A percentile compares a stretch with the other conserved stretches of the same genome.
Evolutionary conservation across 2,797 vertebrate species (phyloP).

Genomic region (Phyllotis vaccarum): DNA sequence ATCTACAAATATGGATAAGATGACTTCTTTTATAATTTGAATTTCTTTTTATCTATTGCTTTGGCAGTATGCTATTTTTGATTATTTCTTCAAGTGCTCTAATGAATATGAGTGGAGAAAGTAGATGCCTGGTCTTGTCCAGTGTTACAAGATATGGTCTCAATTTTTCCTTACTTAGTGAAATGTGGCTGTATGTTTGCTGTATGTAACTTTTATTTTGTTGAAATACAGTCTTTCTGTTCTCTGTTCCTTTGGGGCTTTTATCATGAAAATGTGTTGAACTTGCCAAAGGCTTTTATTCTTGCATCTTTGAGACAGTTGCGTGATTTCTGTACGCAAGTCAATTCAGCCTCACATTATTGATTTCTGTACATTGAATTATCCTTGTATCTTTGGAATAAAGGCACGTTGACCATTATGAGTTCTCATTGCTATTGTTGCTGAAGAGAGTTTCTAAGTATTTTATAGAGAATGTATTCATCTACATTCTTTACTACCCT

Average conservation of each 20-base stretch:
- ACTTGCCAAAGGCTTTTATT: not conserved
- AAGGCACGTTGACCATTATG: not conserved
- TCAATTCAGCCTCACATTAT: not conserved
- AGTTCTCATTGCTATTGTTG: not conserved
- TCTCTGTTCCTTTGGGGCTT: not conserved
- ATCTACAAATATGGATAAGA: not conserved
- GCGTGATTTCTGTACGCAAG: not conserved
- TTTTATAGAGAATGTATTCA: not conserved
- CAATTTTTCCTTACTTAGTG: not conserved
- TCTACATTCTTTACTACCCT: not conserved
- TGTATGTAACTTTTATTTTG: not conserved
- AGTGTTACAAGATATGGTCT: not conserved
- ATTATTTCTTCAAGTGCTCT: not conserved
- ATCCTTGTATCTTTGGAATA: not conserved
- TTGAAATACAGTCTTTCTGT: not conserved
- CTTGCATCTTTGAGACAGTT: not conserved
- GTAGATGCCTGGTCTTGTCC: not conserved
- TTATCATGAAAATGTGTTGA: not conserved
- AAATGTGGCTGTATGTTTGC: not conserved
- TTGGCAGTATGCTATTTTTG: not conserved
- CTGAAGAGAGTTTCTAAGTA: not conserved
- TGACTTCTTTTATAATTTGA: not conserved
- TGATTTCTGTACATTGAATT: not conserved
- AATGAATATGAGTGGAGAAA: not conserved
- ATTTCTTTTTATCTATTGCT: not conserved